Evolutionary conservation across 2,888 invertebrate genomes (phyloP).

Genomic region (Atethmia centrago): DNA sequence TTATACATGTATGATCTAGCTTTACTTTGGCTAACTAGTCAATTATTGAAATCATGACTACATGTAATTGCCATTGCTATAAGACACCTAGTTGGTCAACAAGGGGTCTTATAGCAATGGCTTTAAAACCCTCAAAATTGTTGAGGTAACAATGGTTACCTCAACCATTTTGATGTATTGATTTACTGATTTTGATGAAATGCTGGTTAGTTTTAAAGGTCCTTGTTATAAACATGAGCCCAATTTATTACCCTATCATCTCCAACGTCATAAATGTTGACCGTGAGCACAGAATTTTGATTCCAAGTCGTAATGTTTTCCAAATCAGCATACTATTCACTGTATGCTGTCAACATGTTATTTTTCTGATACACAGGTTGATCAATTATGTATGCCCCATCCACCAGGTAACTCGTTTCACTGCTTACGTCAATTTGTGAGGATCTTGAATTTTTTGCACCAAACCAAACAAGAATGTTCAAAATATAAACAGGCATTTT

Average conservation of each 20-base stretch:
- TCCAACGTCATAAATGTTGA: not conserved
- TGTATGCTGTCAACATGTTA: slow-evolving; percentile 4
- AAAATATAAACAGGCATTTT: not conserved
- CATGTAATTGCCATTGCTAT: not conserved
- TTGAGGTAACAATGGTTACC: too few species aligned
- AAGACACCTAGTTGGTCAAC: too few species aligned
- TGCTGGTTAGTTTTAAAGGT: not conserved
- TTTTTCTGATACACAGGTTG: slow-evolving; percentile 10
- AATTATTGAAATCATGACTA: not conserved
- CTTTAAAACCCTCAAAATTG: too few species aligned
- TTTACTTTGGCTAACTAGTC: not conserved
- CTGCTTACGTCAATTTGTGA: slow-evolving; percentile 38
- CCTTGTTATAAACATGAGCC: not conserved
- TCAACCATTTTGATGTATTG: not conserved
- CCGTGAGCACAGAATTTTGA: slow-evolving; percentile 2
- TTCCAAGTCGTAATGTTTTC: not conserved
- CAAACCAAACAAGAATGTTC: slow-evolving; percentile 14
- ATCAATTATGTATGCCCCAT: slow-evolving; percentile 31
- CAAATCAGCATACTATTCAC: not conserved
- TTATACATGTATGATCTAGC: not conserved
- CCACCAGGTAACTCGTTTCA: slow-evolving; percentile 33
- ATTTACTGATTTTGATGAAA: not conserved
- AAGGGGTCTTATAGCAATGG: too few species aligned
- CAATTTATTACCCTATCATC: not conserved
- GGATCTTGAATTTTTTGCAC: slow-evolving; percentile 31